phyloP scores from a whole-genome alignment of 2,113 vertebrate genomes.

The Tylochromis polylepis region DNA sequence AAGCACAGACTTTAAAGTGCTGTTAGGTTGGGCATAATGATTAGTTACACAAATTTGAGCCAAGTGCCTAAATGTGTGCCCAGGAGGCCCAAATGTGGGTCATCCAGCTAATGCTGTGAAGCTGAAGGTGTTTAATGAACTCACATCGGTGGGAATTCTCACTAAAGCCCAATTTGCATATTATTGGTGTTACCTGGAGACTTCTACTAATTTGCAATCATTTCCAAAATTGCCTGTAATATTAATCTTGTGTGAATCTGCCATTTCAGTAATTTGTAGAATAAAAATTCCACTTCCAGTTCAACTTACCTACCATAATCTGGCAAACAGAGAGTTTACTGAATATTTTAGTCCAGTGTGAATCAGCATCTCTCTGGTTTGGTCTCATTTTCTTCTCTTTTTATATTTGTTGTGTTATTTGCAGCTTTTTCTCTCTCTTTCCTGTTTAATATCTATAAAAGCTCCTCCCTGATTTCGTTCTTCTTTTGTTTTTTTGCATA shows the following conservation, averaged over 20 bases:
- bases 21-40: not conserved
- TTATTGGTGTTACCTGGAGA: not conserved
- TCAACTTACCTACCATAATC: accelerated
- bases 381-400: not conserved
- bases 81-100: not conserved
- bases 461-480: not conserved
- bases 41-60: not conserved
- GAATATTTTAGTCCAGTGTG: not conserved
- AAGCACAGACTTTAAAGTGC: not conserved
- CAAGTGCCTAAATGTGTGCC: not conserved
- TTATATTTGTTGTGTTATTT: not conserved
- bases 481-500: not conserved
- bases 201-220: not conserved
- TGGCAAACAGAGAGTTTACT: not conserved
- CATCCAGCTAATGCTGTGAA: not conserved
- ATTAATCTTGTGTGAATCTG: not conserved
- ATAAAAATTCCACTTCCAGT: not conserved
- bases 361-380: not conserved
- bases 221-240: not conserved
- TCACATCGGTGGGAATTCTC: not conserved
- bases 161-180: not conserved
- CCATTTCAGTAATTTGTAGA: not conserved
- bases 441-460: not conserved
- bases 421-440: not conserved
- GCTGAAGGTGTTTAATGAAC: not conserved